These are phyloP conservation scores for Ferdinandea cuprea DNA, from an alignment of 2,888 invertebrate species.

Conservation along the genomic window DNA sequence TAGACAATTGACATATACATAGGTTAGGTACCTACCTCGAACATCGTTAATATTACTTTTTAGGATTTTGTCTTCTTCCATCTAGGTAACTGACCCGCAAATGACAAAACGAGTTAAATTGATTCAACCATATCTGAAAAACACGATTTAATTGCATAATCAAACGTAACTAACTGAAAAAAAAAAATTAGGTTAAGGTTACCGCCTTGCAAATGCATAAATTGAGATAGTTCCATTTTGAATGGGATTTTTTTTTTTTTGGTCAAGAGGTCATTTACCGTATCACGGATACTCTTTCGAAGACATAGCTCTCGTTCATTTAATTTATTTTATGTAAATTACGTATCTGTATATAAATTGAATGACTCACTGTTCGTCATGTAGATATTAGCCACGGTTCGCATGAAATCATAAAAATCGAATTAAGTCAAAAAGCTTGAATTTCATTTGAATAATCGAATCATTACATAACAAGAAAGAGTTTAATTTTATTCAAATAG, in stretches of 20 bases:
- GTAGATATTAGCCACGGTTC: neutral
- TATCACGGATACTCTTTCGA: neutral
- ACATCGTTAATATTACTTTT: too few species aligned
- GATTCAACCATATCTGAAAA: too few species aligned
- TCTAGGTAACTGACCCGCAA: too few species aligned
- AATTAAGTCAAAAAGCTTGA: conserved; percentile 2
- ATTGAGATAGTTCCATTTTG: neutral
- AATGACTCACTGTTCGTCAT: conserved; percentile 13
- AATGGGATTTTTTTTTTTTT: neutral
- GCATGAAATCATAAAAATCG: neutral
- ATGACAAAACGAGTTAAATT: too few species aligned
- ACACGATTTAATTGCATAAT: too few species aligned
- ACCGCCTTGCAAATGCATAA: too few species aligned
- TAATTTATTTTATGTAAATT: too few species aligned
- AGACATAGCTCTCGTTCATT: too few species aligned
- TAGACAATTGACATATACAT: conserved; percentile 16
- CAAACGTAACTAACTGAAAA: too few species aligned
- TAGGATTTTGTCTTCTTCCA: too few species aligned
- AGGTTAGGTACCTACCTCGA: neutral
- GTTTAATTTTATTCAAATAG: conserved; percentile 2
- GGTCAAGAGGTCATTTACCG: conserved; percentile 22
- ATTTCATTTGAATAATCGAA: neutral
- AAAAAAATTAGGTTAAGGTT: neutral
- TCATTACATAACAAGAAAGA: conserved; percentile 22
- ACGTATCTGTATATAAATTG: neutral